Evolutionary conservation across 2,888 invertebrate species (phyloP), one percentile per base, ranked within the genome.

Genomic region (Byasa hedistus): DNA sequence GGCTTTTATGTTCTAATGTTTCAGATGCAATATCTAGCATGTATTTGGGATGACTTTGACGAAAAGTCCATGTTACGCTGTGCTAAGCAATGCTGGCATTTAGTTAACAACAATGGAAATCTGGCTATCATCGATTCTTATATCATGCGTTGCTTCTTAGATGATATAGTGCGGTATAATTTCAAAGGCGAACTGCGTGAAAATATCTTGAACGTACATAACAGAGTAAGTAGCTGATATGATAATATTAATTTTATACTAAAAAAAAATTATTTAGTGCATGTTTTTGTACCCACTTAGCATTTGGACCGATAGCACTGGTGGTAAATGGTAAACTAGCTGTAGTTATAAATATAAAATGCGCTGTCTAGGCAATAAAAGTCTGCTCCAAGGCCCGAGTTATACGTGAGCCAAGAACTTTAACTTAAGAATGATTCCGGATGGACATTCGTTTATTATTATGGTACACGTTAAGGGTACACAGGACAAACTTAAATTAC

Each of bases 21-120:
- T 1, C 32, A 67, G 63, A 51, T 63, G 15, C 66, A 67, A 63
- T 56, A 15, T 10, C 56, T 56, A n/a, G 63, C 59, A 15, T 67
- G 59, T 39, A 51, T 63, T 36, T 63, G 63, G 63, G 66, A 63
- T 32, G 66, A 67, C 17, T 39, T 63, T 3, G 66, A 56, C 5
- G 66, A 67, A 48, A 27, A 56, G 1, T 17, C 44, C 4, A 17
- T 7, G 12, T 15, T 4, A 36, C 62, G 66, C 19, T 23, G 17
- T 5, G 59, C 51, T n/a, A 66, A 63, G 32, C 27, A n/a, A 8
- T 66, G 63, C 19, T 66, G 66, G 66, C 66, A 66, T 63, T 60
- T 66, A 56, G n/a, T 59, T n/a, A 32, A 58, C 19, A 21, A 66
- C 7, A 36, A 19, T 4, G 59, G 63, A 3, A 7, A 23, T 0